These are phyloP conservation scores for Elegia similella DNA, from an alignment of 2,888 invertebrate species.

Conservation along the genomic window DNA sequence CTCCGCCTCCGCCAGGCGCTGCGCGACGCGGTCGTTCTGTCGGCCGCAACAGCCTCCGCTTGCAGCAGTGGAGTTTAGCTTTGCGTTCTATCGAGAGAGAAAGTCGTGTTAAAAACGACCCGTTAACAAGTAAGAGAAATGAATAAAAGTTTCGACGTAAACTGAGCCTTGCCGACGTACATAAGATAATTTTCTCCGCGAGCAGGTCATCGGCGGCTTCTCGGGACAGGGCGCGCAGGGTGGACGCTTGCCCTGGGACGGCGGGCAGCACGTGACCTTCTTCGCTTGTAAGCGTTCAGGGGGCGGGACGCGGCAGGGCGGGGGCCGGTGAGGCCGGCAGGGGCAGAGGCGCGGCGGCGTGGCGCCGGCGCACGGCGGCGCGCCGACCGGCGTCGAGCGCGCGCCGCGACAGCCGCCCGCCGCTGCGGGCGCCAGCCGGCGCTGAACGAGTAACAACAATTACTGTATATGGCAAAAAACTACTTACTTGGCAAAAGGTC, in stretches of 20 bases:
- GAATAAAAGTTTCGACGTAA: too few relatives aligned
- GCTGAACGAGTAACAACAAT: neutral
- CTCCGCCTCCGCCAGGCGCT: conserved; percentile 33
- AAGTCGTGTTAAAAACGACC: too few relatives aligned
- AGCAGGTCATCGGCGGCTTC: conserved; percentile 26
- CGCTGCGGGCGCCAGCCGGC: neutral
- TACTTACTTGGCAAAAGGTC: too few relatives aligned
- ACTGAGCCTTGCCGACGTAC: neutral
- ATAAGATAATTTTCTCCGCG: conserved; percentile 1
- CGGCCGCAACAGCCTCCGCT: conserved; percentile 20
- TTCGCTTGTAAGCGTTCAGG: conserved; percentile 23
- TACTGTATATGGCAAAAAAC: too few relatives aligned
- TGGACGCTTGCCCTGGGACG: conserved; percentile 33
- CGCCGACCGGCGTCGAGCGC: conserved; percentile 27
- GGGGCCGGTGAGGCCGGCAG: conserved; percentile 16
- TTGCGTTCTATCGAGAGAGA: neutral
- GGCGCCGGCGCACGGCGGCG: neutral
- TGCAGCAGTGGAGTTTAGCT: neutral
- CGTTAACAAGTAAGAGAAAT: too few relatives aligned
- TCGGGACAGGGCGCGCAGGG: conserved; percentile 30
- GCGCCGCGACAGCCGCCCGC: conserved; percentile 32
- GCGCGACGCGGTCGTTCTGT: conserved; percentile 37
- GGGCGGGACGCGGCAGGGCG: conserved; percentile 27
- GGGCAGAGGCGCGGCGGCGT: neutral
- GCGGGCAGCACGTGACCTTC: conserved; percentile 42